Conservation (phyloP, 2,888 invertebrate genomes). For the Chouioia cunea region DNA sequence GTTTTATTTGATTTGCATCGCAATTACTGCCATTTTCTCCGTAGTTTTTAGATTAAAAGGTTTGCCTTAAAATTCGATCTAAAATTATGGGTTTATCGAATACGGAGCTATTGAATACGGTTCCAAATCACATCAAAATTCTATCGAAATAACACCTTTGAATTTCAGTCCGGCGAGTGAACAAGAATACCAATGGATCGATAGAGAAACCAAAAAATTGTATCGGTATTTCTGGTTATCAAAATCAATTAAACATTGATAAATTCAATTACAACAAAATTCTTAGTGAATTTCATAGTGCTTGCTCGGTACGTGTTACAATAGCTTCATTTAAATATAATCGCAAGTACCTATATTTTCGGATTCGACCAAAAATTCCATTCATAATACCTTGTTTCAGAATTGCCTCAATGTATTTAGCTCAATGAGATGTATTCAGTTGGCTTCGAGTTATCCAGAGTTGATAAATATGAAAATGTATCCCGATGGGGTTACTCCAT, state of each 20-base stretch:
- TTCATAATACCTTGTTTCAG: slow-evolving; percentile 42
- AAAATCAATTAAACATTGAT: not conserved
- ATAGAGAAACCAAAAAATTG: not conserved
- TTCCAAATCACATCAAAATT: no score
- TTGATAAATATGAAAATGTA: slow-evolving; percentile 49
- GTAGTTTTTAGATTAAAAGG: slow-evolving; percentile 23
- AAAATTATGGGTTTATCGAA: not conserved
- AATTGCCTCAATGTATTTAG: slow-evolving; percentile 49
- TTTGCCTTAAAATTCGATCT: not conserved
- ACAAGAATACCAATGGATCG: not conserved
- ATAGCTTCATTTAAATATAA: no score
- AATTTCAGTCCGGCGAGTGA: slow-evolving; percentile 15
- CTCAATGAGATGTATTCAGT: slow-evolving; percentile 48
- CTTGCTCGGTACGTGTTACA: slow-evolving; percentile 33
- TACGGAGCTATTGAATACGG: not conserved
- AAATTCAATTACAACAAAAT: slow-evolving; percentile 32
- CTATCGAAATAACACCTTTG: not conserved
- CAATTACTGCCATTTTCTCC: slow-evolving; percentile 17
- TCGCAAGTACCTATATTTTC: no score
- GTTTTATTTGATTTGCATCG: not conserved
- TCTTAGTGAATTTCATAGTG: slow-evolving; percentile 36
- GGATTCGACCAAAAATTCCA: no score
- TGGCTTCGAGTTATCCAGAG: slow-evolving; percentile 48
- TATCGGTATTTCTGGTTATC: not conserved
- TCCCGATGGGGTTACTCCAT: slow-evolving; percentile 52